phyloP scores from a whole-genome alignment of 23 tunicate genomes.

The Styela clava region DNA sequence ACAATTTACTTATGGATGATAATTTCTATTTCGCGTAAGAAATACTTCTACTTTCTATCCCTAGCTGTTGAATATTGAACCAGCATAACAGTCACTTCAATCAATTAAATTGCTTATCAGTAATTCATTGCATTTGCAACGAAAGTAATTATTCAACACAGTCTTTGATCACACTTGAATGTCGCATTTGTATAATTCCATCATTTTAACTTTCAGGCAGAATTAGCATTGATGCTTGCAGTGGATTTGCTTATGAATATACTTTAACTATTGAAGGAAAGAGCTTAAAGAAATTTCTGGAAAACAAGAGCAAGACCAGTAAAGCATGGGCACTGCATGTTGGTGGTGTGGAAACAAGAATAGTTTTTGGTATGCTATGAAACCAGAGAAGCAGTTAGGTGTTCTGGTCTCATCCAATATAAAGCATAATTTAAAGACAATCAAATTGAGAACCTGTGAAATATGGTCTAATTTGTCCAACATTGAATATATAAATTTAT shows the following conservation, averaged over 20 bases:
- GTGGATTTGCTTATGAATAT: conserved; percentile 93
- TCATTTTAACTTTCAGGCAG: conserved; percentile 58
- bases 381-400: too few relatives aligned
- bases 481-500: background rate
- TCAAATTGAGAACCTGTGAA: background rate
- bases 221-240: conserved; percentile 67
- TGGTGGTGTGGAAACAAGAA: conserved; percentile 54
- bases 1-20: too few relatives aligned
- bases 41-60: too few relatives aligned
- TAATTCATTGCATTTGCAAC: too few relatives aligned
- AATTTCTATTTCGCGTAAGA: too few relatives aligned
- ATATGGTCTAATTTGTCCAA: too few relatives aligned
- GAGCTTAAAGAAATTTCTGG: conserved; percentile 71
- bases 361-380: conserved; percentile 78
- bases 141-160: too few relatives aligned
- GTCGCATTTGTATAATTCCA: too few relatives aligned
- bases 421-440: background rate
- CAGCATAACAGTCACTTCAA: too few relatives aligned
- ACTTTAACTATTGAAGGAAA: conserved; percentile 72
- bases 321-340: conserved; percentile 70
- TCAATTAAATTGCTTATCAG: too few relatives aligned
- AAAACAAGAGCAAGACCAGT: conserved; percentile 81
- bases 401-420: background rate
- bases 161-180: too few relatives aligned
- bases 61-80: too few relatives aligned